These are phyloP conservation scores for Lutraria lutraria DNA, from an alignment of 2,888 invertebrate genomes.

Conservation along the genomic window DNA sequence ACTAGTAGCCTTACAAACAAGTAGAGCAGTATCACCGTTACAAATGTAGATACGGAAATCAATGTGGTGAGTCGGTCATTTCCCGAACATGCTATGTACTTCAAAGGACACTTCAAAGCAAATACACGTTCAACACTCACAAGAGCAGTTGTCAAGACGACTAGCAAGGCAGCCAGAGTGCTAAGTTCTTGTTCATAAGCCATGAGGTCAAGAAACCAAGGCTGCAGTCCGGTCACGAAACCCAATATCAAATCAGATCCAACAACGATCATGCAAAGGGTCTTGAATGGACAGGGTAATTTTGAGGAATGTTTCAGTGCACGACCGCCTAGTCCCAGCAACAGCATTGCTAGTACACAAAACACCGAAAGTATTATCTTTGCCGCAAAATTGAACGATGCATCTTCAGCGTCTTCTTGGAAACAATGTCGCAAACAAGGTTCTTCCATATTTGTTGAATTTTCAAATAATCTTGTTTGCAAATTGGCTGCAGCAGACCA, in stretches of 20 bases:
- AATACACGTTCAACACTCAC: conserved; percentile 28
- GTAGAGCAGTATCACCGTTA: background rate
- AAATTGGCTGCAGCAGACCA: no score
- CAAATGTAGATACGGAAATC: background rate
- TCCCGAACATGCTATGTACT: conserved; percentile 27
- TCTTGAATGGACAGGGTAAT: conserved; percentile 22
- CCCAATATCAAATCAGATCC: conserved; percentile 5
- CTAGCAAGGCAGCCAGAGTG: background rate
- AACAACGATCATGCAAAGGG: background rate
- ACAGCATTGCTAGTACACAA: background rate
- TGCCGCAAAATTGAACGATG: background rate
- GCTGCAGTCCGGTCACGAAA: conserved; percentile 23
- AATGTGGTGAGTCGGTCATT: background rate
- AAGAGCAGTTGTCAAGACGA: conserved; percentile 20
- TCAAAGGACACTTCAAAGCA: conserved; percentile 31
- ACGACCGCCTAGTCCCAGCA: conserved; percentile 24
- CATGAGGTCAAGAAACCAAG: background rate
- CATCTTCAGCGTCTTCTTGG: background rate
- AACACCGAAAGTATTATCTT: background rate
- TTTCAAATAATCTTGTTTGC: background rate
- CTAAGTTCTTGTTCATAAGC: conserved; percentile 14
- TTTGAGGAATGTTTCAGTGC: conserved; percentile 13
- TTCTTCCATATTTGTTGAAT: background rate
- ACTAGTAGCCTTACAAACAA: conserved; percentile 21
- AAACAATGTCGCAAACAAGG: background rate